A percentile compares a stretch with the other conserved stretches of the same genome.
phyloP scores from a whole-genome alignment of 30 jellyfish, hydroid and myxozoan genomes.

The Cassiopea xamachana region DNA sequence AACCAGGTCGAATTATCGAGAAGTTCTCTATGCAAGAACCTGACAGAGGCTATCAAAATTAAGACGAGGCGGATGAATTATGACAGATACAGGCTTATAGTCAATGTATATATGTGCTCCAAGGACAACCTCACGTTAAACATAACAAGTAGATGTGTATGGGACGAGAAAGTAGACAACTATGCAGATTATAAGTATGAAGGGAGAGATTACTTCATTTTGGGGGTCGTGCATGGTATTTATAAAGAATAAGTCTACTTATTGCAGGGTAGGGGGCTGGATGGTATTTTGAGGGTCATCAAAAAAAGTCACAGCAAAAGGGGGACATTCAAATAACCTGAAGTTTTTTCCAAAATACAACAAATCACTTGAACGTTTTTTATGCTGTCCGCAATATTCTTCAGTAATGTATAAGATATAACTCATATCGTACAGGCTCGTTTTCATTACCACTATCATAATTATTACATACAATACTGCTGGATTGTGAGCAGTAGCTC shows the following conservation, averaged over 20 bases:
- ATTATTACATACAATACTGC: too few relatives aligned
- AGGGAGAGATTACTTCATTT: conserved; percentile 29
- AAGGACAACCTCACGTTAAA: conserved; percentile 46
- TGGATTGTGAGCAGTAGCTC: too few relatives aligned
- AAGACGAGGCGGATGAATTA: conserved; percentile 55
- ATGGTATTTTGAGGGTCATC: too few relatives aligned
- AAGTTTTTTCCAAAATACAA: too few relatives aligned
- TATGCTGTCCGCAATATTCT: too few relatives aligned
- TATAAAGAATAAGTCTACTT: conserved; percentile 40
- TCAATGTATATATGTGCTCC: conserved; percentile 34
- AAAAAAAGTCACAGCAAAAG: too few relatives aligned
- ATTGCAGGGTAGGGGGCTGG: too few relatives aligned
- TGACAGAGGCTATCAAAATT: conserved; percentile 60
- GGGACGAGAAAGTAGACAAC: conserved; percentile 58
- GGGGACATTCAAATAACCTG: too few relatives aligned
- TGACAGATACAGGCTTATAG: conserved; percentile 65
- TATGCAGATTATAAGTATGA: conserved; percentile 64
- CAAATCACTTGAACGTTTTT: too few relatives aligned
- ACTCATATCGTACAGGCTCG: too few relatives aligned
- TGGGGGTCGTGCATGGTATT: conserved; percentile 60
- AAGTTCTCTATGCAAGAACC: conserved; percentile 46
- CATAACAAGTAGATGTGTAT: conserved; percentile 64
- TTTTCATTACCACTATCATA: too few relatives aligned
- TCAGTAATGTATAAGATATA: too few relatives aligned
- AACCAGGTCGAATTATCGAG: conserved; percentile 3